Evolutionary conservation across 2,888 invertebrate genomes (phyloP), one percentile per base, ranked within the genome.

Genomic region (Idaea biselata): DNA sequence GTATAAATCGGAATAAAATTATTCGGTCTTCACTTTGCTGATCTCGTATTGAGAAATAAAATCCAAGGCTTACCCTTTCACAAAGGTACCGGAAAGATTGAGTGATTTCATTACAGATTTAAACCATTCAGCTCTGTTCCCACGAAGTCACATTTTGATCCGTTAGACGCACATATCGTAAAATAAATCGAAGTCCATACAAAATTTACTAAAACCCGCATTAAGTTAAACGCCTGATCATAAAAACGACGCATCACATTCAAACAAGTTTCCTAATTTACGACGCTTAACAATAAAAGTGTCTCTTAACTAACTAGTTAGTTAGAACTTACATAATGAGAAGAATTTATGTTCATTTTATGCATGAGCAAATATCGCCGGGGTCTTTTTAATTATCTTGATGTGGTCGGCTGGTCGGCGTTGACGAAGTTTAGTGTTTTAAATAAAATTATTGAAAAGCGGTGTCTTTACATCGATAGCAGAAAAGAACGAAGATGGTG

Each of bases 321-420:
- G 66, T 71, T 68, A 71, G 60, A 66, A 59, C 65, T 63, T 64
- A 68, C 72, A 74, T 81, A 80, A 81, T 79, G 75, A 78, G 71
- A 67, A 58, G 78, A 81, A 82, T 82, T 86, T 83, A 85, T 83
- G 83, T 77, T 80, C 68, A 85, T 84, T 83, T 84, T 86, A 87
- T 87, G 82, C 83, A 83, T 84, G 77, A 81, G 81, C 80, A 83
- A 86, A 86, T 85, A 86, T 83, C 77, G 78, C 75, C 75, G 18
- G 74, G 74, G 70, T 79, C 71, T 74, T 84, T 83, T 87, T 87
- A 88, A 87, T 88, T 86, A 83, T 78, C 70, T 67, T 73, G 71
- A 69, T 68, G 78, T 76, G 73, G 80, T 77, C 80, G 79, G 81
- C 80, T 74, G 65, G 64, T 78, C 11, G 67, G 64, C 61, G 66